Conservation (phyloP, 2,797 vertebrate genomes). For the Myotis pilosus region DNA sequence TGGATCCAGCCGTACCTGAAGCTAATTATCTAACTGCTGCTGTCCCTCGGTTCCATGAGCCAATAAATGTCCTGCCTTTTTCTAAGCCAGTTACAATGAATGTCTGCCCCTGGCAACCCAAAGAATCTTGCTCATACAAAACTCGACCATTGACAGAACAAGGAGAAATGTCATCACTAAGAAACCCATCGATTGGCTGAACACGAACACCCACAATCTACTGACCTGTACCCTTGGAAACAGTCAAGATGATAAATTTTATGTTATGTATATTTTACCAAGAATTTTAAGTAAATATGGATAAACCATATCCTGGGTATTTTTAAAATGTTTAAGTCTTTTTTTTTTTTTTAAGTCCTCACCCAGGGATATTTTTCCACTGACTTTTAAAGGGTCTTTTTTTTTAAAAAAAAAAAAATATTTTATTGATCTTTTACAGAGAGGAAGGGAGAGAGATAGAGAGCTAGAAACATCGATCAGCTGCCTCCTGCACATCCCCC, state of each 20-base stretch:
- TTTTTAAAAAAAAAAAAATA: too few species aligned
- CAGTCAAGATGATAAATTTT: not conserved
- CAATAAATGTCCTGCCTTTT: not conserved
- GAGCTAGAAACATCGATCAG: too few species aligned
- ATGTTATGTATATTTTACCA: not conserved
- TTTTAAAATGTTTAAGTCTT: not conserved
- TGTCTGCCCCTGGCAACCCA: not conserved
- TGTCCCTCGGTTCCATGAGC: not conserved
- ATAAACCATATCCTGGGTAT: not conserved
- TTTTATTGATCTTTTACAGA: too few species aligned
- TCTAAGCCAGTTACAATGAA: not conserved
- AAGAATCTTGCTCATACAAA: not conserved
- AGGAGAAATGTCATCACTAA: not conserved
- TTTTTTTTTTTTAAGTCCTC: not conserved
- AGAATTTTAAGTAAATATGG: not conserved
- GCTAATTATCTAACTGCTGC: too few species aligned
- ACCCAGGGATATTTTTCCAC: too few species aligned
- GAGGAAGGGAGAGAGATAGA: too few species aligned
- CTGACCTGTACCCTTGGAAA: not conserved
- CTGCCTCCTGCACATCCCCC: too few species aligned
- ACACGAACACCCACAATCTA: fast-evolving
- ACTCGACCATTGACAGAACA: not conserved
- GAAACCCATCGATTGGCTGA: fast-evolving
- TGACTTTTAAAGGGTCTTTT: too few species aligned
- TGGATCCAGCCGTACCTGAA: not conserved